These are phyloP conservation scores for Diloba caeruleocephala DNA, from an alignment of 2,888 invertebrate species.

Conservation along the genomic window DNA sequence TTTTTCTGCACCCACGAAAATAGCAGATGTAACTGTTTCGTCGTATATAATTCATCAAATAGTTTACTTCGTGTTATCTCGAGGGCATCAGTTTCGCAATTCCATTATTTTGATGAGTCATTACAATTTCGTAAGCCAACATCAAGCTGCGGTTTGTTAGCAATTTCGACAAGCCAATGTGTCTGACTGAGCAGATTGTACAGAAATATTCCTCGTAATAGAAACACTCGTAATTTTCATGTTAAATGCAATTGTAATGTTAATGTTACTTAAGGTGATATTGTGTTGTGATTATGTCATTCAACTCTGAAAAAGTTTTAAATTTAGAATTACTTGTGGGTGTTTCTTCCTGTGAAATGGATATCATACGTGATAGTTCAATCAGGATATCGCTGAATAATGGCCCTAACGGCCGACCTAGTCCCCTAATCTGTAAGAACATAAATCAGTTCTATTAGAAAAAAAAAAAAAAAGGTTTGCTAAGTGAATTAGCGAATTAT, in stretches of 20 bases:
- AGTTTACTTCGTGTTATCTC: slow-evolving; percentile 27
- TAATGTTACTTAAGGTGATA: background rate
- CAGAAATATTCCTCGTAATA: slow-evolving; percentile 28
- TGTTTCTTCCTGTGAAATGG: slow-evolving; percentile 9
- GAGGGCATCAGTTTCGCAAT: slow-evolving; percentile 57
- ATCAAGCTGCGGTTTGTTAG: slow-evolving; percentile 61
- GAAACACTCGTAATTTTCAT: slow-evolving; percentile 27
- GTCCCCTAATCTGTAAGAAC: too few relatives aligned
- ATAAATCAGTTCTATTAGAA: too few relatives aligned
- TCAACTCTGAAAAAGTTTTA: slow-evolving; percentile 6
- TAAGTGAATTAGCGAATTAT: too few relatives aligned
- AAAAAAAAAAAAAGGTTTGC: too few relatives aligned
- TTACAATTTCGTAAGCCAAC: slow-evolving; percentile 60
- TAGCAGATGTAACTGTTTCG: too few relatives aligned
- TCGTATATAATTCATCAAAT: too few relatives aligned
- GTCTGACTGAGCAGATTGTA: slow-evolving; percentile 40
- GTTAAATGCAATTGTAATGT: slow-evolving; percentile 14
- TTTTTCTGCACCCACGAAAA: too few relatives aligned
- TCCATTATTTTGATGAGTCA: slow-evolving; percentile 65
- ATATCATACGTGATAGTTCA: background rate
- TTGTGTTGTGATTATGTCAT: slow-evolving; percentile 8
- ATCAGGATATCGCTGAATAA: too few relatives aligned
- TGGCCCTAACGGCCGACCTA: too few relatives aligned
- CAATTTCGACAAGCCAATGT: slow-evolving; percentile 57
- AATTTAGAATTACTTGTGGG: background rate